Base-by-base conservation (phyloP, 2,797 vertebrate species). In the Rhabdophis nuchalis region DNA sequence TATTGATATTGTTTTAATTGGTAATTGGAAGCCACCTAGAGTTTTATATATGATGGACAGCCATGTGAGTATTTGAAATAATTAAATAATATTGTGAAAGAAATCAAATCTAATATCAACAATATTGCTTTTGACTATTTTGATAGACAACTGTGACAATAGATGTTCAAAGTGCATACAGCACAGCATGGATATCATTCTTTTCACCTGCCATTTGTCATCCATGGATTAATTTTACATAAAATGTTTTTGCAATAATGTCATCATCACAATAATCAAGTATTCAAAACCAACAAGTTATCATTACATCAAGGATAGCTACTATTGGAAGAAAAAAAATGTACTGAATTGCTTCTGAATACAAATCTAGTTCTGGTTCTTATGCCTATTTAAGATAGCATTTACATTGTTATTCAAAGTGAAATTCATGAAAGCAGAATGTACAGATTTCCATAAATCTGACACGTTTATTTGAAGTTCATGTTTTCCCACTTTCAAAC, bases 161-260 rank as follows among this genome's bases (percentile, higher is more conserved):
- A 61, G 3, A 92, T 52, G 91, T 50, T 89, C 41, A 46, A 57
- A 94, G 82, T 16, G 93, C 13, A 32, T 29, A 53, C 9, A 11
- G 64, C 0, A 0, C 41, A 4, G 1, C 58, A 32, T 77, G 7
- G 20, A 20, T 72, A 72, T 36, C 14, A 36, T 72, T 85, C 61
- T 57, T 88, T 7, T 91, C 32, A 64, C 61, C 46, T 56, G 57
- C 50, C 61, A 18, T 36, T 91, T 8, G 46, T 46, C 60, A 88
- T 85, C 88, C 85, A 91, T 25, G 89, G 29, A 87, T 88, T 88
- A 52, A 56, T 91, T 85, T 68, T 68, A 82, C 89, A 91, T 72
- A 88, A 93, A 91, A 93, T 88, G 92, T 91, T 93, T 93, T 93
- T 93, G 89, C 86, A 93, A 82, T 72, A 88, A 93, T 93, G 92